Base-by-base conservation (phyloP, 2,888 invertebrate species). In the Eilema sororculum region DNA sequence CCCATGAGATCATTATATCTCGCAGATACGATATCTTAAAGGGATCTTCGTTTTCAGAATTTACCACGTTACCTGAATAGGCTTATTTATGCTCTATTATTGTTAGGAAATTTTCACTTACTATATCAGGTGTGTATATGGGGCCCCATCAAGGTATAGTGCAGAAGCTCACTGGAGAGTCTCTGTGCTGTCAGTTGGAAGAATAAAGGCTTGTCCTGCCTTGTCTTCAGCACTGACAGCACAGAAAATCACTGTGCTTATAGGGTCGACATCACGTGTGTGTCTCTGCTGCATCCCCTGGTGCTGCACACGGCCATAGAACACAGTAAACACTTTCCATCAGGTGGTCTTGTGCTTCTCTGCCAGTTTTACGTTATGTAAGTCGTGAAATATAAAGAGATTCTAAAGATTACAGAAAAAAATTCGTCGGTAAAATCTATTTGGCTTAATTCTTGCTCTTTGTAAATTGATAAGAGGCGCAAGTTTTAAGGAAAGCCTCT, bases 1-100 rank as follows among this genome's bases (percentile, higher is more conserved):
- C 60, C 46, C 67, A 28, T 22, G 60, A 59, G 67, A 60, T 46
- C 22, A 60, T 60, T 25, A n/a, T 62, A 62, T 62, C 24, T 61
- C 25, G 56, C 33, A 24, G 24, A 61, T 62, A 20, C 30, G 61
- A 62, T 52, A 33, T 56, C 56, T 33, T 24, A 52, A 33, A 56
- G 37, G 25, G 30, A 33, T 56, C 52, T 56, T 24, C 28, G 52
- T 25, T 60, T 60, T 4, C 60, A 0, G 30, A 60, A 67, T 60
- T 37, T 60, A 46, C 25, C 25, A 25, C 2, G 41, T 41, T 41
- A 59, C 12, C 9, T 58, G 20, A 25, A 60, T 12, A 66, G 58
- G 41, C 12, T 41, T 9, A 41, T 41, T 66, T 28, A 16, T 65
- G 0, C 30, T 30, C 30, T 56, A 56, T 56, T 46, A 46, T 46